Evolutionary conservation across 2,797 vertebrate species (phyloP), one percentile per base, ranked within the genome.

Genomic region (Acomys russatus): DNA sequence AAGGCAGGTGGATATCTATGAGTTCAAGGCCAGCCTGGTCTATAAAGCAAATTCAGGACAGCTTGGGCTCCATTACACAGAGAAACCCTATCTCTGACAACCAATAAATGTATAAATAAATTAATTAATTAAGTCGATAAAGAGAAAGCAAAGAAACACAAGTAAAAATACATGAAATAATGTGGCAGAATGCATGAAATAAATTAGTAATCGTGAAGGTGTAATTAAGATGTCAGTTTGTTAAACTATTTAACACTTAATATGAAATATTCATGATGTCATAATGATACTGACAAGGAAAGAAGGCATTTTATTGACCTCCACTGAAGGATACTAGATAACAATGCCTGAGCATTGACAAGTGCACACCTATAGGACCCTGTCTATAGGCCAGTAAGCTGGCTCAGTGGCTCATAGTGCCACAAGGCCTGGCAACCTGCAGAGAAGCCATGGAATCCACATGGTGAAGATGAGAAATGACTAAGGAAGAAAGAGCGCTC

Each of bases 221-320:
- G 56, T 56, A 80, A 74, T 38, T 4, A 44, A 71, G 56, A 33
- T 17, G n/a, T 64, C 11, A 70, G 44, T 35, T 64, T 79, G 38
- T 51, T 79, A 85, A 77, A 82, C 38, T 73, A 89, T 59, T 70
- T 64, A 84, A 63, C 66, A 90, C 73, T 88, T 77, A 78, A 77
- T 92, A 54, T 83, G 61, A 71, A 71, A 64, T 78, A 64, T 63
- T 61, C 33, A 63, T 54, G 38, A 78, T 70, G 49, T 64, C 71
- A 82, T 44, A 87, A n/a, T 87, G 83, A 94, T 12, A 49, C 44
- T n/a, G 38, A 10, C 8, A 64, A 88, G 30, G 54, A 66, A 89
- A 14, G n/a, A 82, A 14, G 22, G 30, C 54, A 59, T 28, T 4
- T 80, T 10, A 22, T 25, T 76, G 59, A 68, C 17, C 22, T 68